Base-by-base conservation (phyloP, 2,888 invertebrate genomes). In the Colostygia pectinataria region DNA sequence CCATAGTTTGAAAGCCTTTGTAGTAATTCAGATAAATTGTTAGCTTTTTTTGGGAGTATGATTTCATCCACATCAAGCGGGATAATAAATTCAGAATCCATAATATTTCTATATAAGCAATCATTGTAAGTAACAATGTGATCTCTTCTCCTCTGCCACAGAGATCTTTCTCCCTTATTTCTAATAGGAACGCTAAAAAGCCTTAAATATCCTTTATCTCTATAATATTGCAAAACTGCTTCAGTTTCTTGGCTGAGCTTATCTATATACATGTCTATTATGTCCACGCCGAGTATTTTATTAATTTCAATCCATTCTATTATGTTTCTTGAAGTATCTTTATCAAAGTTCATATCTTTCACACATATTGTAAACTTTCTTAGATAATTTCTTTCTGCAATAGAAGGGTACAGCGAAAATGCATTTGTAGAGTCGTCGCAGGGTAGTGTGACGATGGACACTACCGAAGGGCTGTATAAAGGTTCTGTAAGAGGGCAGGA, bases 121-220 rank as follows among this genome's bases (percentile, higher is more conserved):
- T 95, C 95, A 74, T 95, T 95, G 76, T 95, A 95, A 0, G 94
- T 92, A 54, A 95, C 90, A 23, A 95, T 82, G 71, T 95, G 95
- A 79, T 94, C 92, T 61, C 95, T 88, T 66, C 95, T 93, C 28
- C 86, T 70, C 71, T 94, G 94, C 92, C 94, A 95, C 24, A 91
- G 67, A 52, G 80, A 74, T 64, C 81, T 74, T 18, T 73, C 65
- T 27, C 67, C 61, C 49, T 78, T 83, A 78, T 77, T 53, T 43
- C 92, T 92, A 71, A 92, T 83, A 66, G 91, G 91, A 70, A 92
- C 84, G 59, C 85, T 77, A 45, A 89, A 89, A 56, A 91, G 70
- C 68, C 90, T 82, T 43, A 92, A 76, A 42, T 85, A 74, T 43
- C 91, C 91, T 59, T 74, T 68, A 42, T 77, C 75, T 48, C 87